Evolutionary conservation across 2,888 invertebrate genomes (phyloP).

Genomic region (Brachylomia viminalis): DNA sequence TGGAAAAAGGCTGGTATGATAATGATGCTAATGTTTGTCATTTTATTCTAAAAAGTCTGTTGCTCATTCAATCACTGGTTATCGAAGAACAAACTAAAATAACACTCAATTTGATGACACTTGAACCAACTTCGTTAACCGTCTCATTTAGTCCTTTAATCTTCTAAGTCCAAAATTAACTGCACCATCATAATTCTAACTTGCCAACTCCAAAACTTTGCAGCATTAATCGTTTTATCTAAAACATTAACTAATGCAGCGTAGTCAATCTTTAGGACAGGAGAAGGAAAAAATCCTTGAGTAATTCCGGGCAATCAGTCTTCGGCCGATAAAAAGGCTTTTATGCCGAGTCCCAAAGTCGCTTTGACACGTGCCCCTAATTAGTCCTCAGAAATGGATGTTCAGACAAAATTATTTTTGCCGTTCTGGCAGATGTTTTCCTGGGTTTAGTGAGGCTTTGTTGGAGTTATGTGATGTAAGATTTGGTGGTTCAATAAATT

Average conservation of each 20-base stretch:
- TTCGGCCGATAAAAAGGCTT: slow-evolving; percentile 76
- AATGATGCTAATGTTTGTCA: not conserved
- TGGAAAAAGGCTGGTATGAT: not conserved
- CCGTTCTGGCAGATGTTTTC: slow-evolving; percentile 44
- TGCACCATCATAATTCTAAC: slow-evolving; percentile 38
- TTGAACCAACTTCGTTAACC: not conserved
- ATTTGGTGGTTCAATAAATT: slow-evolving; percentile 14
- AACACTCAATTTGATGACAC: not conserved
- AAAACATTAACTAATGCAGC: slow-evolving; percentile 76
- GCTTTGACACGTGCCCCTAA: slow-evolving; percentile 66
- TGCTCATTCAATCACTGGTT: not conserved
- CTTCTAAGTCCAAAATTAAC: slow-evolving; percentile 42
- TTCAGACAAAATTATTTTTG: slow-evolving; percentile 48
- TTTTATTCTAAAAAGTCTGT: not conserved
- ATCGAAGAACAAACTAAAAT: not conserved
- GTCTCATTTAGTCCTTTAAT: slow-evolving; percentile 19
- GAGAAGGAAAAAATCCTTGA: slow-evolving; percentile 76
- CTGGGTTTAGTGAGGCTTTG: slow-evolving; percentile 26
- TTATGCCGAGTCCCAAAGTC: slow-evolving; percentile 60
- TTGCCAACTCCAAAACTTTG: slow-evolving; percentile 50
- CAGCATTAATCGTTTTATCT: slow-evolving; percentile 79
- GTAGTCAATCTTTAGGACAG: slow-evolving; percentile 73
- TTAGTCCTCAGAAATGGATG: slow-evolving; percentile 63
- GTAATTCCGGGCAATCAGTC: slow-evolving; percentile 83
- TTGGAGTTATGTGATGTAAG: slow-evolving; percentile 4